Base-by-base conservation (phyloP, 2,888 invertebrate genomes). In the Nasonovia ribisnigri region DNA sequence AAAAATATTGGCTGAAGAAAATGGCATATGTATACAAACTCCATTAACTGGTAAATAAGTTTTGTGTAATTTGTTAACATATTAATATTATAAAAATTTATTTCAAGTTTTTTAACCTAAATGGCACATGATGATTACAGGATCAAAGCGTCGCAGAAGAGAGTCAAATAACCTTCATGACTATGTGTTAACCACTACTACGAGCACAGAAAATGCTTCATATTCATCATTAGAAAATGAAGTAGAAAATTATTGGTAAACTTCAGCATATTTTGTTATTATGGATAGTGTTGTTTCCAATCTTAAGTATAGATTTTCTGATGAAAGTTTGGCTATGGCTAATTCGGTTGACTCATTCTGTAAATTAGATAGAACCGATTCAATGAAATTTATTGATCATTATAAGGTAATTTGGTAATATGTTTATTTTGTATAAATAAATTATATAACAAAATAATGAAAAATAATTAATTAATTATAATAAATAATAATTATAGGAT, bases 231-330 rank as follows among this genome's bases (percentile, higher is more conserved):
- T n/a, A n/a, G n/a, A n/a, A n/a, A n/a, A n/a, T n/a, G n/a, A n/a
- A n/a, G n/a, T n/a, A n/a, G n/a, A n/a, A n/a, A n/a, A n/a, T n/a
- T n/a, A n/a, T n/a, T n/a, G n/a, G n/a, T n/a, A n/a, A n/a, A n/a
- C n/a, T n/a, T n/a, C n/a, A n/a, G n/a, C n/a, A n/a, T n/a, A n/a
- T n/a, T n/a, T n/a, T n/a, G n/a, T n/a, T n/a, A n/a, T n/a, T n/a
- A n/a, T n/a, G n/a, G n/a, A n/a, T n/a, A n/a, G n/a, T n/a, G n/a
- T n/a, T n/a, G n/a, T 87, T 48, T 16, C 43, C 16, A 87, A 87
- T 87, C 87, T 87, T 26, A 87, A 87, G n/a, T 48, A 48, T 87
- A 48, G 87, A n/a, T 87, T 87, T 87, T 87, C 87, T 29, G 48
- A 87, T 43, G 87, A 48, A 87, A 87, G 86, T 86, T 86, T 86